phyloP scores from a whole-genome alignment of 2,797 vertebrate genomes.

The Simalia tracyae region DNA sequence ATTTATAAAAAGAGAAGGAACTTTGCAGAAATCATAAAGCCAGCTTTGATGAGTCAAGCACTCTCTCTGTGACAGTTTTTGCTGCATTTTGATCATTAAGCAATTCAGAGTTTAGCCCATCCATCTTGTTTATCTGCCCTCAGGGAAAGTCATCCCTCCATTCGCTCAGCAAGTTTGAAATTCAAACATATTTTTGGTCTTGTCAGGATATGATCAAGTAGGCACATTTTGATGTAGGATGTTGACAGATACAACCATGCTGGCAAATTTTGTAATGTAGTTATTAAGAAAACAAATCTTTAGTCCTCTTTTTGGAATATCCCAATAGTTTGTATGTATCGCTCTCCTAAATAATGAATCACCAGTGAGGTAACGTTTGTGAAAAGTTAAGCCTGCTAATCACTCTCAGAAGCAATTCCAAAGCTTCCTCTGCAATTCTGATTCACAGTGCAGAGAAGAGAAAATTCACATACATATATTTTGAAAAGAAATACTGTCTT shows the following conservation, averaged over 20 bases:
- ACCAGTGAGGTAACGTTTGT: neutral
- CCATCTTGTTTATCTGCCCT: conserved; percentile 70
- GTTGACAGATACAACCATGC: conserved; percentile 50
- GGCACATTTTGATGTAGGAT: conserved; percentile 56
- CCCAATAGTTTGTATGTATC: neutral
- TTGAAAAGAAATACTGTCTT: conserved; percentile 50
- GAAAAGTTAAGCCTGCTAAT: conserved; percentile 39
- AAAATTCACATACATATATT: conserved; percentile 2
- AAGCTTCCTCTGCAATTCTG: conserved; percentile 18
- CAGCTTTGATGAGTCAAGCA: conserved; percentile 61
- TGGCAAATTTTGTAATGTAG: conserved; percentile 4
- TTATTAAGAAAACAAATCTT: conserved; percentile 50
- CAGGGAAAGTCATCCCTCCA: conserved; percentile 66
- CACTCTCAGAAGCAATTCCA: conserved; percentile 37
- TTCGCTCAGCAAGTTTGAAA: conserved; percentile 68
- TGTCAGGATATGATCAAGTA: conserved; percentile 67
- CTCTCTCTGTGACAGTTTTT: conserved; percentile 62
- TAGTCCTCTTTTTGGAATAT: conserved; percentile 26
- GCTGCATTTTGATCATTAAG: conserved; percentile 71
- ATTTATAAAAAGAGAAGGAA: conserved; percentile 55
- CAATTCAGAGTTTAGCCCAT: conserved; percentile 62
- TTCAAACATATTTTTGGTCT: conserved; percentile 68
- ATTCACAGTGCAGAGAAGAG: conserved; percentile 41
- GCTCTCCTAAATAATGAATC: conserved; percentile 5
- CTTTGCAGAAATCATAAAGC: conserved; percentile 59